Evolutionary conservation across 2,797 vertebrate genomes (phyloP).

Genomic region (Etheostoma perlongum): DNA sequence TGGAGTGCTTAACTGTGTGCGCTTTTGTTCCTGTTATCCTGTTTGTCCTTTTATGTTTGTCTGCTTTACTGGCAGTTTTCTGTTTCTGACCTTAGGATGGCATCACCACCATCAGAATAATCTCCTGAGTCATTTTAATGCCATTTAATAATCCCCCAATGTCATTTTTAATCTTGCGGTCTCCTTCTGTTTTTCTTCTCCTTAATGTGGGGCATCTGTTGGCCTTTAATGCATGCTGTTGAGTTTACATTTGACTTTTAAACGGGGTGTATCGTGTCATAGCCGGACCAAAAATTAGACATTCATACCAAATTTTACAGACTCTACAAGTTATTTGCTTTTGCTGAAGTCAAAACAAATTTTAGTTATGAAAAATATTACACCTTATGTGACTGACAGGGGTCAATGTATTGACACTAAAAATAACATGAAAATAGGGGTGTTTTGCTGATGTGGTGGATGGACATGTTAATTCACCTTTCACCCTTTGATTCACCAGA

Average conservation of each 20-base stretch:
- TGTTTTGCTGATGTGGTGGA: not conserved
- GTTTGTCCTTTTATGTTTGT: constrained; percentile 65
- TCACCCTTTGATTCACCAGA: not conserved
- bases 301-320: constrained; percentile 19
- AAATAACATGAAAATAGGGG: not conserved
- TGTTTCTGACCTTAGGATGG: constrained; percentile 64
- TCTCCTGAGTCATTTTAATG: constrained; percentile 85
- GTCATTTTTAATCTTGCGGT: constrained; percentile 79
- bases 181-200: constrained; percentile 80
- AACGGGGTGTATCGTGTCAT: constrained; percentile 33
- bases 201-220: constrained; percentile 75
- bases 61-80: constrained; percentile 48
- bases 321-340: not conserved
- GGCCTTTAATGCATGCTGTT: constrained; percentile 68
- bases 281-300: constrained; percentile 29
- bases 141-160: constrained; percentile 79
- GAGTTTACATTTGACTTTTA: constrained; percentile 58
- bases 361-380: not conserved
- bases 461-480: not conserved
- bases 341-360: not conserved
- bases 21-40: constrained; percentile 39
- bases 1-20: constrained; percentile 7
- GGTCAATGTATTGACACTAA: not conserved
- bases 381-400: not conserved
- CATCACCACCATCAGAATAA: constrained; percentile 72